Evolutionary conservation across 1,140 invertebrate genomes (phyloP).

Genomic region (Drosophila teissieri): DNA sequence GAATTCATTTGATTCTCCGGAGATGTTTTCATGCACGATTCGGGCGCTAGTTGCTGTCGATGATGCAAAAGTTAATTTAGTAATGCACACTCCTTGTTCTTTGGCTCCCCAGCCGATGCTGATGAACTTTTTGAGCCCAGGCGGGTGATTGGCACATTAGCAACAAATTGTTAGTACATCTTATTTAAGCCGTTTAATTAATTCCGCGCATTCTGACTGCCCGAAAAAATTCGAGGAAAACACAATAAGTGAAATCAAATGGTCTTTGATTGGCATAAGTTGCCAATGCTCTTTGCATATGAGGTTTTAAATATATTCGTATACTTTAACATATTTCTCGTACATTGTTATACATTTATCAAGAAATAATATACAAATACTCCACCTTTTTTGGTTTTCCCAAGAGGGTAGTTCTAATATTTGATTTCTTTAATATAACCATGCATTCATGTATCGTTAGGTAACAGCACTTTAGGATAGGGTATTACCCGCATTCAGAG

Average conservation of each 20-base stretch:
- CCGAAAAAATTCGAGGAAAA: constrained; percentile 13
- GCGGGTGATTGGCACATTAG: constrained; percentile 68
- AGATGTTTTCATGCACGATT: constrained; percentile 59
- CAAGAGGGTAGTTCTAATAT: too few relatives aligned
- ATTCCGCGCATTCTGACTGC: constrained; percentile 53
- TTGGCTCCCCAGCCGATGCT: constrained; percentile 4
- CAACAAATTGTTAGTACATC: constrained; percentile 71
- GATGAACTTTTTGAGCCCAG: constrained; percentile 52
- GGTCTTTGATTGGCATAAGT: not conserved
- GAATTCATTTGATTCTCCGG: constrained; percentile 39
- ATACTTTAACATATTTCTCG: too few relatives aligned
- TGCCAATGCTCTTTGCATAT: not conserved
- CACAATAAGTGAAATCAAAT: constrained; percentile 21
- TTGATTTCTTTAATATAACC: too few relatives aligned
- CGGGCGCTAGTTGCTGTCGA: constrained; percentile 19
- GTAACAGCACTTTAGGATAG: not conserved
- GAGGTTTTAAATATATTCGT: too few relatives aligned
- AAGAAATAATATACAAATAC: too few relatives aligned
- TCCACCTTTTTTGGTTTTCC: too few relatives aligned
- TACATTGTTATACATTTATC: too few relatives aligned
- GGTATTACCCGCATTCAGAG: constrained; percentile 9
- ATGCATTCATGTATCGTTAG: too few relatives aligned
- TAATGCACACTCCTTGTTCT: constrained; percentile 59
- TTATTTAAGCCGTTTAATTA: constrained; percentile 72
- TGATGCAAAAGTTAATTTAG: constrained; percentile 67